Base-by-base conservation (phyloP, 2,113 vertebrate genomes). In the Sakesphorus luctuosus region DNA sequence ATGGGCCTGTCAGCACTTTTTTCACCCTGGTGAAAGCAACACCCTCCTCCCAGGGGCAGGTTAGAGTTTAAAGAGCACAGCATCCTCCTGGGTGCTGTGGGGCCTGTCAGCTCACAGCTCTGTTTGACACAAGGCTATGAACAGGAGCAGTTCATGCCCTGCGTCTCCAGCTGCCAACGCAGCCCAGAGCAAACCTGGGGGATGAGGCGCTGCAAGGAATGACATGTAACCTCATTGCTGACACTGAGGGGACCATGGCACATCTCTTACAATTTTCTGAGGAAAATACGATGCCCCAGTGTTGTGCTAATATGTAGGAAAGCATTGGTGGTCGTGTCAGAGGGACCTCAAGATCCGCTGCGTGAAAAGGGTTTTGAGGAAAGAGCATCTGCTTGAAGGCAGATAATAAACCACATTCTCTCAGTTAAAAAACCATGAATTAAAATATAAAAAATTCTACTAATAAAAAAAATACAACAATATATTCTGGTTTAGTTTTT, bases 111-210 rank as follows among this genome's bases (percentile, higher is more conserved):
- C 20, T 86, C 67, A 56, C 53, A n/a, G 24, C 40, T 69, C 63
- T 12, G 19, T 62, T 21, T 49, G 24, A 3, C 43, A 25, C 7
- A n/a, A 9, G 25, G 0, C 0, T 20, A 9, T 18, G 11, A 26
- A 73, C 46, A 24, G n/a, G 33, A 93, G 63, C 26, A 29, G 12
- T 1, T 5, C 13, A 3, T 47, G 73, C 12, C 43, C 2, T 52
- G 13, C 13, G 25, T 36, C 52, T 82, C 36, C 61, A 47, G 85
- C 46, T 82, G 66, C 66, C 49, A 15, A 2, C 2, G 36, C 1
- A 18, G 4, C 62, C 52, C 49, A 13, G n/a, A 62, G 66, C 38
- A 44, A 49, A 49, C 3, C 9, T 4, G 36, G 28, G 12, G 47
- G 74, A 59, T 52, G 23, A 35, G 46, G 14, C 28, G 21, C 26